A percentile compares a stretch with the other conserved stretches of the same genome.
Conservation (phyloP, 1,140 invertebrate genomes). For the Phenacoccus solenopsis region DNA sequence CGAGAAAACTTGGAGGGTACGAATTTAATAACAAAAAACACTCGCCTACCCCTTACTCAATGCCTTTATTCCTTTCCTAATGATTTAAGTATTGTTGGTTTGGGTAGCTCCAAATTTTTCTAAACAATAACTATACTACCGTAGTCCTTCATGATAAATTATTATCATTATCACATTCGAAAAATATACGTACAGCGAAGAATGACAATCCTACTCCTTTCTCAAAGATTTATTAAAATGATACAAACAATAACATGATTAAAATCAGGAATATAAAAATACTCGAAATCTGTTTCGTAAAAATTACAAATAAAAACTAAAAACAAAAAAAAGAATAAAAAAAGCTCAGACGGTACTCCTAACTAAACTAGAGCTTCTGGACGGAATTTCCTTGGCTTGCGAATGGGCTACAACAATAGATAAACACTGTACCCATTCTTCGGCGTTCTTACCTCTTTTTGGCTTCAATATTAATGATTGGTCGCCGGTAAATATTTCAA, state of each 20-base stretch:
- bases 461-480: constrained; percentile 84
- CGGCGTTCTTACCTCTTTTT: constrained; percentile 84
- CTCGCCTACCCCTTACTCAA: no score
- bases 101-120: no score
- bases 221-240: no score
- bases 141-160: no score
- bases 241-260: no score
- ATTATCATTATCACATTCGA: not conserved
- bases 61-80: no score
- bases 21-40: no score
- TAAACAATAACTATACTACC: no score
- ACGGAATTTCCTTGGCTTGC: constrained; percentile 38
- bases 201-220: not conserved
- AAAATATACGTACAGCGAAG: not conserved
- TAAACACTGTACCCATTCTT: constrained; percentile 85
- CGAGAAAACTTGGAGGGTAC: no score
- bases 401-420: constrained; percentile 78
- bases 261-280: not conserved
- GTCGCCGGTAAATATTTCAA: constrained; percentile 90
- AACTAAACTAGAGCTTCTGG: constrained; percentile 28
- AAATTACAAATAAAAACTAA: constrained; percentile 8
- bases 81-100: no score
- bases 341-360: constrained; percentile 26
- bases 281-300: not conserved
- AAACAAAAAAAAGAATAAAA: not conserved